phyloP scores from a whole-genome alignment of 2,797 vertebrate species.

The Hydrocynus forskahlii region DNA sequence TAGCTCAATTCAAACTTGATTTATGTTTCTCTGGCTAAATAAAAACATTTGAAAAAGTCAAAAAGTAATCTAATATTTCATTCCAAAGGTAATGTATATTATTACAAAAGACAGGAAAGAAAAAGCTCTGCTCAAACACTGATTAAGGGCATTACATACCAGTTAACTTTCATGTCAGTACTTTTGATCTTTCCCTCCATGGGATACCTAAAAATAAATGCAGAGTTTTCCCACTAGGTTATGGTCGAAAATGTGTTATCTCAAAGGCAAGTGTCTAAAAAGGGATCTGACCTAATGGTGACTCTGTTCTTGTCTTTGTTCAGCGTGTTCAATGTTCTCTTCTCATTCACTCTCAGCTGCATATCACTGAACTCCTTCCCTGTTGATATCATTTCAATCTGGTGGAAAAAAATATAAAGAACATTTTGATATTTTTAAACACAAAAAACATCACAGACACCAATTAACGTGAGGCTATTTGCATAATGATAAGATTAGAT shows the following conservation, averaged over 20 bases:
- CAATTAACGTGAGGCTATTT: too few relatives aligned
- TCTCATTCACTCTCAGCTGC: slow-evolving; percentile 91
- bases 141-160: slow-evolving; percentile 74
- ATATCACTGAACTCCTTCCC: slow-evolving; percentile 90
- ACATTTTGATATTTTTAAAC: too few relatives aligned
- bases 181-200: slow-evolving; percentile 95
- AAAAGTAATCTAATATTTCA: too few relatives aligned
- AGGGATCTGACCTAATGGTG: slow-evolving; percentile 86
- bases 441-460: too few relatives aligned
- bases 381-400: slow-evolving; percentile 88
- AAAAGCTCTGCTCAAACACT: not conserved
- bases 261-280: not conserved
- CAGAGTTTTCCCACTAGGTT: slow-evolving; percentile 2
- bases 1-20: too few relatives aligned
- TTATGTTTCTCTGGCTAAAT: too few relatives aligned
- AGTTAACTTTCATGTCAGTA: slow-evolving; percentile 98
- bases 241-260: not conserved
- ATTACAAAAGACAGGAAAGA: not conserved
- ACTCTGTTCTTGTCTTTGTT: slow-evolving; percentile 91
- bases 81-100: not conserved
- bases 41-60: too few relatives aligned
- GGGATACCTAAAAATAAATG: slow-evolving; percentile 82
- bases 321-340: slow-evolving; percentile 87
- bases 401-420: slow-evolving; percentile 38
- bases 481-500: too few relatives aligned